Evolutionary conservation across 2,888 invertebrate genomes (phyloP).

Genomic region (Trimorus sp.): DNA sequence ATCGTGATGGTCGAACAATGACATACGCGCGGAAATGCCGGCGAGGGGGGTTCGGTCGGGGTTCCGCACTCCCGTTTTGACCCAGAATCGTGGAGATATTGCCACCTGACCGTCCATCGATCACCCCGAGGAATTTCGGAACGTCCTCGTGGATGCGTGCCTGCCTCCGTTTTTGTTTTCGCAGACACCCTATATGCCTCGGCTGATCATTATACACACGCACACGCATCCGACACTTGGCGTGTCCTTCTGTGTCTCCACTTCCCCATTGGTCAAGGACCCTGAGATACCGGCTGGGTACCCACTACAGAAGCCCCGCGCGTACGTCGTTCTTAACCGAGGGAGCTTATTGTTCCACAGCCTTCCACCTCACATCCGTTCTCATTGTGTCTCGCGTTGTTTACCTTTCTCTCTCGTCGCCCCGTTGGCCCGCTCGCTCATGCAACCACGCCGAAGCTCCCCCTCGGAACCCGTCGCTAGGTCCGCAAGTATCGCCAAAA

Average conservation of each 20-base stretch:
- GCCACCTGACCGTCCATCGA: too few relatives aligned
- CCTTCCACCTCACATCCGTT: conserved; percentile 58
- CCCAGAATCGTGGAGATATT: too few relatives aligned
- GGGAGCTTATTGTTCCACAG: conserved; percentile 60
- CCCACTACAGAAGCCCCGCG: conserved; percentile 59
- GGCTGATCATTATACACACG: conserved; percentile 40
- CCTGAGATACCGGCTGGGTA: conserved; percentile 49
- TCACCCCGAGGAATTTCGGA: conserved; percentile 15
- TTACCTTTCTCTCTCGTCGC: conserved; percentile 29
- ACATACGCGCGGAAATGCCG: too few relatives aligned
- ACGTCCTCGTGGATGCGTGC: too few relatives aligned
- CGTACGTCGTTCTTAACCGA: conserved; percentile 56
- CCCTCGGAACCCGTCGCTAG: conserved; percentile 24
- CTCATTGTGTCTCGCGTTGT: conserved; percentile 52
- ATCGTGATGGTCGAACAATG: too few relatives aligned
- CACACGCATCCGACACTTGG: conserved; percentile 47
- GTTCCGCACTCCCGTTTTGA: too few relatives aligned
- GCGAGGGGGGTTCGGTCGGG: too few relatives aligned
- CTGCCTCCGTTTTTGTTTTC: conserved; percentile 12
- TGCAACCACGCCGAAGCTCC: neutral
- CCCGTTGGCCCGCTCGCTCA: neutral
- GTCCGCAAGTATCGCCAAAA: neutral
- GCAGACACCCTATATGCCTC: conserved; percentile 44
- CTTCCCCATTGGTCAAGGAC: conserved; percentile 67
- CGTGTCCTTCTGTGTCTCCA: conserved; percentile 60